A percentile compares a stretch with the other conserved stretches of the same genome.
These are phyloP conservation scores for Nasonia longicornis DNA, from an alignment of 1,140 invertebrate species.

Conservation along the genomic window DNA sequence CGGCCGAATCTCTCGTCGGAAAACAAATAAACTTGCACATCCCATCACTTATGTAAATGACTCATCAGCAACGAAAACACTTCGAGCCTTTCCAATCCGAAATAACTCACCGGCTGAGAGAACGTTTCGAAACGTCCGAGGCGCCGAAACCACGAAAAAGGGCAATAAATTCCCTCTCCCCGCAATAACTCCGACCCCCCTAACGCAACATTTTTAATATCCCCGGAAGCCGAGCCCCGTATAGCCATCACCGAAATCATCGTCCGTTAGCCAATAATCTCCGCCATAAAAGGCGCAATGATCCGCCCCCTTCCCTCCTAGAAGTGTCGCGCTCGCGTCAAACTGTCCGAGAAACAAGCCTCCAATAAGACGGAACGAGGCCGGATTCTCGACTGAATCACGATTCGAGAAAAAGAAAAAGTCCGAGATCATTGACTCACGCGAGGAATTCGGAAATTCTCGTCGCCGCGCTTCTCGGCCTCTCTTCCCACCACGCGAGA, in stretches of 20 bases:
- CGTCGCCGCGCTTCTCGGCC: not conserved
- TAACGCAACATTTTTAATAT: too few species aligned
- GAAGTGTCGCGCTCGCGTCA: too few species aligned
- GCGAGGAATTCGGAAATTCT: constrained; percentile 15
- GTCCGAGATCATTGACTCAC: constrained; percentile 34
- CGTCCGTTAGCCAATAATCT: not conserved
- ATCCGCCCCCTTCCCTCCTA: not conserved
- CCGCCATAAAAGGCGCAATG: not conserved
- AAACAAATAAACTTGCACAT: too few species aligned
- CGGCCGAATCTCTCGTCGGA: too few species aligned
- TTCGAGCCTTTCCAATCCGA: not conserved
- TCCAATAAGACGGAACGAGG: not conserved
- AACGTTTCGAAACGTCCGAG: too few species aligned
- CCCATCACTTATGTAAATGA: not conserved
- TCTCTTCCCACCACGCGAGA: not conserved
- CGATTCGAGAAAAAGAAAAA: constrained; percentile 12
- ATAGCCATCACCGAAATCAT: too few species aligned
- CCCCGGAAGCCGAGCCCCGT: too few species aligned
- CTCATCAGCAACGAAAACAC: not conserved
- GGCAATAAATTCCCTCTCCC: too few species aligned
- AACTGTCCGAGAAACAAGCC: not conserved
- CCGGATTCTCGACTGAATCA: not conserved
- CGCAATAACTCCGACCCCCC: too few species aligned
- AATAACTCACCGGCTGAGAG: too few species aligned
- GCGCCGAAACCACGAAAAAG: not conserved